Percentiles rank a stretch among this genome's conserved stretches.
phyloP scores from a whole-genome alignment of 1,140 invertebrate species.

The Ooceraea biroi region DNA sequence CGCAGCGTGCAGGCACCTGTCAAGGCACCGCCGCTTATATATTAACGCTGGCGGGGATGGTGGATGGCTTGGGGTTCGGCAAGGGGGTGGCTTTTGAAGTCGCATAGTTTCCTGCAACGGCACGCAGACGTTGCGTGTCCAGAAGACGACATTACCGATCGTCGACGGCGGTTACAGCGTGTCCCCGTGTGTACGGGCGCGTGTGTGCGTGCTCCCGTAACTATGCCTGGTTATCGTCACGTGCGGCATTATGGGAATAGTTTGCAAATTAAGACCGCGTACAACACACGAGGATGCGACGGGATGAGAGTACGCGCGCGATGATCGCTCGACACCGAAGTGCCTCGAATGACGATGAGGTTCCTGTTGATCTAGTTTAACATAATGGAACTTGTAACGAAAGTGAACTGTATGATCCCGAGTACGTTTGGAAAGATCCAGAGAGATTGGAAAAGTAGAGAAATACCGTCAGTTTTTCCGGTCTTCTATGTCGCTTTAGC shows the following conservation, averaged over 20 bases:
- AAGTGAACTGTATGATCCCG: no score
- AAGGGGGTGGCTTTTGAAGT: constrained; percentile 76
- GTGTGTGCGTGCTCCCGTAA: constrained; percentile 42
- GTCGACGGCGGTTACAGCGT: constrained; percentile 24
- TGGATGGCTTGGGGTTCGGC: constrained; percentile 48
- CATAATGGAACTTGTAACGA: background rate
- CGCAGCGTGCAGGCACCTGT: constrained; percentile 52
- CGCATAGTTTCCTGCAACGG: constrained; percentile 80
- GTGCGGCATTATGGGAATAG: constrained; percentile 74
- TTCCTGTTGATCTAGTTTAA: background rate
- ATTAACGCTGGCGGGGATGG: constrained; percentile 65
- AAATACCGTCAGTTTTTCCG: background rate
- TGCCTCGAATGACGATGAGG: constrained; percentile 15
- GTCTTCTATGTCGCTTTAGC: background rate
- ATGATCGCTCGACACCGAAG: background rate
- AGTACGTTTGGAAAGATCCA: no score
- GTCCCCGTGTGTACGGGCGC: background rate
- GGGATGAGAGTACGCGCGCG: background rate
- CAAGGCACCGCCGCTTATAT: constrained; percentile 39
- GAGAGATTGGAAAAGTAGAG: background rate
- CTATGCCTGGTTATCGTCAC: constrained; percentile 67
- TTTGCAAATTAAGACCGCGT: constrained; percentile 78
- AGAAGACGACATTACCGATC: constrained; percentile 60
- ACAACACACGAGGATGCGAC: constrained; percentile 14
- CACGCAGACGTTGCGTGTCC: constrained; percentile 82